A percentile compares a stretch with the other conserved stretches of the same genome.
phyloP scores from a whole-genome alignment of 1,140 invertebrate species.

The Mesaphorura yosii region DNA sequence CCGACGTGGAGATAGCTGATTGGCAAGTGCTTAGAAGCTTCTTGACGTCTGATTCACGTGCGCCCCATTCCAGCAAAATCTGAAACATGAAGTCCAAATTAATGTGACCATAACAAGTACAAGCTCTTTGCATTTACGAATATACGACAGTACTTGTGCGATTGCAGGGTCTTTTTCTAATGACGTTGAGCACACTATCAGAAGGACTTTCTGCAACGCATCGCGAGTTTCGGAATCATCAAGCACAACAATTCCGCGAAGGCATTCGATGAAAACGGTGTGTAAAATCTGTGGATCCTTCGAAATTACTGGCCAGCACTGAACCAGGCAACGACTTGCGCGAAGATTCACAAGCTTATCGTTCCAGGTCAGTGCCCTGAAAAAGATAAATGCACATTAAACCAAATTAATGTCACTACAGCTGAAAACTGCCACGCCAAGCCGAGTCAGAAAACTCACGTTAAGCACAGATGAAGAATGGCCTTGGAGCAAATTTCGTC shows the following conservation, averaged over 20 bases:
- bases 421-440: too few species aligned
- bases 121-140: background rate
- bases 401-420: background rate
- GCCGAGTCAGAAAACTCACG: background rate
- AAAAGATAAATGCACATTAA: background rate
- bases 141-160: constrained; percentile 4
- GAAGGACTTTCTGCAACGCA: background rate
- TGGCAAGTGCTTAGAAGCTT: background rate
- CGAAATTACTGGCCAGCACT: background rate
- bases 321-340: background rate
- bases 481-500: background rate
- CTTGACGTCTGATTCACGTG: constrained; percentile 2
- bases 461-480: background rate
- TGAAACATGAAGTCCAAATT: background rate
- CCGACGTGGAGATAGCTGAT: background rate
- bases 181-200: background rate
- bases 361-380: background rate
- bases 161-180: constrained; percentile 2
- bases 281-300: background rate
- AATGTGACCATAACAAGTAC: background rate
- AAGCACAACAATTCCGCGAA: background rate
- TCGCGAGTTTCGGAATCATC: constrained; percentile 5
- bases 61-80: constrained; percentile 9
- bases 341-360: background rate
- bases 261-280: background rate